Evolutionary conservation across 2,888 invertebrate genomes (phyloP).

Genomic region (Eugnorisma glareosa): DNA sequence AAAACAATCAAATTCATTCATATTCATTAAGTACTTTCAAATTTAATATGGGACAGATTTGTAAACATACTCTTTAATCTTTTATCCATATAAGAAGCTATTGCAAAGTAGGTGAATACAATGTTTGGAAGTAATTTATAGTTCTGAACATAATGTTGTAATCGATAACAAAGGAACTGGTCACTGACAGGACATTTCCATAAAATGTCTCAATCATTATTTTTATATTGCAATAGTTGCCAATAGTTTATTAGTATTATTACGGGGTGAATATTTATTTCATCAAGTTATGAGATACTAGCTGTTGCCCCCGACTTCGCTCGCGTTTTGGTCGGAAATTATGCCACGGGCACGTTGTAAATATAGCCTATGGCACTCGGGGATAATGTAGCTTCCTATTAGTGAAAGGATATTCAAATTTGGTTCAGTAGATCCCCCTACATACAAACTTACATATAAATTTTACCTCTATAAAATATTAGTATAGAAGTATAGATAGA

Average conservation of each 20-base stretch:
- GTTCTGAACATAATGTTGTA: conserved; percentile 4
- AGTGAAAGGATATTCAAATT: too few relatives aligned
- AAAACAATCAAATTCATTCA: conserved; percentile 19
- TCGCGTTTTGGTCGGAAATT: too few relatives aligned
- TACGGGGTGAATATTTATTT: conserved; percentile 19
- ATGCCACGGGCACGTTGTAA: too few relatives aligned
- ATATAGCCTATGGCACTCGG: too few relatives aligned
- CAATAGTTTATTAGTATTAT: conserved; percentile 20
- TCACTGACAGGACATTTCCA: background rate
- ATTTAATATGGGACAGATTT: background rate
- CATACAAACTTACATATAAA: too few relatives aligned
- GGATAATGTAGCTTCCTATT: too few relatives aligned
- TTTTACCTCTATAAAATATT: too few relatives aligned
- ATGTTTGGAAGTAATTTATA: conserved; percentile 4
- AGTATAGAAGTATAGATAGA: too few relatives aligned
- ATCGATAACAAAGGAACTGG: conserved; percentile 32
- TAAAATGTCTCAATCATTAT: conserved; percentile 25
- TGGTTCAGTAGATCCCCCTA: too few relatives aligned
- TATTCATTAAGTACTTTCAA: background rate
- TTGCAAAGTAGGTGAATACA: conserved; percentile 8
- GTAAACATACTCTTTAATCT: background rate
- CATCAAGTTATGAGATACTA: conserved; percentile 33
- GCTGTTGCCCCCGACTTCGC: too few relatives aligned
- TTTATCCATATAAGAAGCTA: background rate
- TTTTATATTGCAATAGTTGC: conserved; percentile 13